These are phyloP conservation scores for Eupithecia vulgata DNA, from an alignment of 2,888 invertebrate species.

Conservation along the genomic window DNA sequence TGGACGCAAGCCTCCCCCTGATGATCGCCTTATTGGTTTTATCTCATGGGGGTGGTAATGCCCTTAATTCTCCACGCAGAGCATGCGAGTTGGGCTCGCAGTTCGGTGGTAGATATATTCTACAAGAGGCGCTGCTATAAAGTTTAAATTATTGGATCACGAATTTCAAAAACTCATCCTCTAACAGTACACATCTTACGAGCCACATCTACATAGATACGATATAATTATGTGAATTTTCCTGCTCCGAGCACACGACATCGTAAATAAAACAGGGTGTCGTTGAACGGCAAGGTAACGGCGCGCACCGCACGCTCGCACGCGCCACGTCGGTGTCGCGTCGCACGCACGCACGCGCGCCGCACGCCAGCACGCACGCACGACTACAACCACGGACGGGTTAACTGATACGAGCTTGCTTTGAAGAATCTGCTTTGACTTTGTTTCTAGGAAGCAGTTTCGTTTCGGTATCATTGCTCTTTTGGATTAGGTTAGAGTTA, in stretches of 20 bases:
- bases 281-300: neutral
- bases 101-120: too few species aligned
- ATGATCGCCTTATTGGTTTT: too few species aligned
- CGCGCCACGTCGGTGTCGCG: neutral
- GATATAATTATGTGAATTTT: conserved; percentile 4
- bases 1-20: too few species aligned
- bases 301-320: neutral
- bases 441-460: neutral
- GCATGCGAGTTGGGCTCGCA: too few species aligned
- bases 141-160: conserved; percentile 1
- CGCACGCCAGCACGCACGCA: neutral
- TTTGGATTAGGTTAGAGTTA: neutral
- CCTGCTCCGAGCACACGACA: neutral
- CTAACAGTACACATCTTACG: neutral
- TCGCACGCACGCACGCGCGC: neutral
- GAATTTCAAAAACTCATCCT: neutral
- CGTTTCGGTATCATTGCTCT: too few species aligned
- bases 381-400: neutral
- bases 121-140: too few species aligned
- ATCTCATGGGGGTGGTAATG: too few species aligned
- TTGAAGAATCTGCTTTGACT: neutral
- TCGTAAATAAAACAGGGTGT: conserved; percentile 3
- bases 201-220: neutral
- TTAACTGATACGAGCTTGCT: neutral
- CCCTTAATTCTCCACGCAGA: too few species aligned